Conservation (phyloP, 2,797 vertebrate species). For the Malacoraja senta region DNA sequence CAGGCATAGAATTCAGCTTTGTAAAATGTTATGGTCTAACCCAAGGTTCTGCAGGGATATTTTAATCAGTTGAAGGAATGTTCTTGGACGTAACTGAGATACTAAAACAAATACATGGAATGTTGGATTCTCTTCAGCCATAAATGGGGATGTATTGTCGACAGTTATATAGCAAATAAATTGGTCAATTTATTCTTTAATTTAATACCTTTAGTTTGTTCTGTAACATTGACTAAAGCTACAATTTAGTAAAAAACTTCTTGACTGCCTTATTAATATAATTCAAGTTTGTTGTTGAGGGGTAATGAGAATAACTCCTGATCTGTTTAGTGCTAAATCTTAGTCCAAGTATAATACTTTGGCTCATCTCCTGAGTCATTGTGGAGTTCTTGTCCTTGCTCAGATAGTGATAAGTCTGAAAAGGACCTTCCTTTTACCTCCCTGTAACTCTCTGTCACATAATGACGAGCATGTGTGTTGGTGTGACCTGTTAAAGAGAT, state of each 20-base stretch:
- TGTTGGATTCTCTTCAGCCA: not conserved
- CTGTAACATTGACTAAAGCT: not conserved
- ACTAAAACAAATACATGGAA: not conserved
- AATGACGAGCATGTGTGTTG: too few species aligned
- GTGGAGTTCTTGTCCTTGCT: not conserved
- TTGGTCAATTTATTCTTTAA: not conserved
- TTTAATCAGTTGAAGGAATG: not conserved
- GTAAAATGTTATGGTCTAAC: not conserved
- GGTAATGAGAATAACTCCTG: not conserved
- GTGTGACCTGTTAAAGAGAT: too few species aligned
- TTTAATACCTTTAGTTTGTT: not conserved
- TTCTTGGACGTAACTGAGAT: conserved; percentile 1
- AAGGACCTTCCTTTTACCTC: not conserved
- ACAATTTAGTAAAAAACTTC: not conserved
- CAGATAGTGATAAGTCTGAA: not conserved
- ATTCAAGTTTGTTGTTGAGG: not conserved
- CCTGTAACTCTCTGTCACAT: not conserved
- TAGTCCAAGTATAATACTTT: not conserved
- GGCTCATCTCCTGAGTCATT: not conserved
- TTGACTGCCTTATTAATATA: not conserved
- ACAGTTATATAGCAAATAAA: not conserved
- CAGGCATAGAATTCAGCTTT: not conserved
- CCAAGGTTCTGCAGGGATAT: not conserved
- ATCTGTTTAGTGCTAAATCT: not conserved
- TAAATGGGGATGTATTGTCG: not conserved